A percentile compares a stretch with the other conserved stretches of the same genome.
phyloP scores from a whole-genome alignment of 2,113 vertebrate species.

The Toxotes chatareus region DNA sequence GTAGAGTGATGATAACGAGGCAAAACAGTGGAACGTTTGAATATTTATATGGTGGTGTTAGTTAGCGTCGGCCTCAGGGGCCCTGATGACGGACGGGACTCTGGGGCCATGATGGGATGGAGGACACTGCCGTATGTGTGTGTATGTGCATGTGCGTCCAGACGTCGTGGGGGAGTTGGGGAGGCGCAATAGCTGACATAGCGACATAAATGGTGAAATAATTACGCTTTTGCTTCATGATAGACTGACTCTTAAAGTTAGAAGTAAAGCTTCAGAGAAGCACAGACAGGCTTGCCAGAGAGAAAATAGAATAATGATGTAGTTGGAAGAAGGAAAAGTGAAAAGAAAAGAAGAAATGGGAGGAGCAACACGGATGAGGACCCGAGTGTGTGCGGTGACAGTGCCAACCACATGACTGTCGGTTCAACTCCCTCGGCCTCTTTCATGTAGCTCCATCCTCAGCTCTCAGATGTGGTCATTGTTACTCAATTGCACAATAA shows the following conservation, averaged over 20 bases:
- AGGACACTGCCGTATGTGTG: constrained; percentile 46
- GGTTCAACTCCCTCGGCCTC: constrained; percentile 64
- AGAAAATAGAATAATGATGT: constrained; percentile 62
- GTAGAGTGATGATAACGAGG: constrained; percentile 71
- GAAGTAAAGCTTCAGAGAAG: constrained; percentile 43
- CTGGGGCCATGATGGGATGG: constrained; percentile 62
- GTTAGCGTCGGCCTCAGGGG: constrained; percentile 75
- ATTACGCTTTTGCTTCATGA: constrained; percentile 70
- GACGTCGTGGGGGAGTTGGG: constrained; percentile 10
- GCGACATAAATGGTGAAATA: constrained; percentile 79
- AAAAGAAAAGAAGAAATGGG: constrained; percentile 41
- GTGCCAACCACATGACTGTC: constrained; percentile 66
- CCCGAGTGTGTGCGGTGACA: constrained; percentile 49
- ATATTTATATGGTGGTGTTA: constrained; percentile 81
- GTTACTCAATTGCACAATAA: constrained; percentile 77
- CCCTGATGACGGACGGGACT: constrained; percentile 63
- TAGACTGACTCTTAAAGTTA: constrained; percentile 58
- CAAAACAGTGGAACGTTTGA: constrained; percentile 78
- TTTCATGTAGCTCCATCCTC: constrained; percentile 77
- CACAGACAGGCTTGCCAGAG: constrained; percentile 34
- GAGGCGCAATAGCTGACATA: constrained; percentile 39
- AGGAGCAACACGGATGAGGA: constrained; percentile 27
- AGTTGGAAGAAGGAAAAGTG: constrained; percentile 52
- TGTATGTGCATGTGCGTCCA: constrained; percentile 39
- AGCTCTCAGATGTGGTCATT: constrained; percentile 80